Evolutionary conservation across 2,888 invertebrate genomes (phyloP).

Genomic region (Drosophila prostipennis): DNA sequence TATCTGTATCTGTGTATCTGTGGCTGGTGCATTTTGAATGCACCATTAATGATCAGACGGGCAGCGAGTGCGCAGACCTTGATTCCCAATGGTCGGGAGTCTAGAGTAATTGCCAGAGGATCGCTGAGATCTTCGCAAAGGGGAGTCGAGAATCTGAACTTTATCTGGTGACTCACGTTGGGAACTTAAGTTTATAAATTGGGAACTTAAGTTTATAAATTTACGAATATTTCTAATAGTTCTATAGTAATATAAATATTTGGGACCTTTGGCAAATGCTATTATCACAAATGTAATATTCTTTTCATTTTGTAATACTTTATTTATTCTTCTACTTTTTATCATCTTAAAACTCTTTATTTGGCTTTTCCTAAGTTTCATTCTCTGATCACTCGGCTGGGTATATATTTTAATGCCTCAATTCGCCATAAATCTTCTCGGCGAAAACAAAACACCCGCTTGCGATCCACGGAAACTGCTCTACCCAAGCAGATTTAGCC

Average conservation of each 20-base stretch:
- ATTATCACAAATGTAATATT: no score
- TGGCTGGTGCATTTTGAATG: conserved; percentile 41
- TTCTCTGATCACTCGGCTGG: not conserved
- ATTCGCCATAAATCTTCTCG: conserved; percentile 30
- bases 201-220: no score
- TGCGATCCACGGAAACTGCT: conserved; percentile 38
- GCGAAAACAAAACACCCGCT: conserved; percentile 4
- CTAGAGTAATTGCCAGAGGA: conserved; percentile 1
- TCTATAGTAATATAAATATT: no score
- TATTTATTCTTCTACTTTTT: no score
- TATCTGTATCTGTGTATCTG: conserved; percentile 30
- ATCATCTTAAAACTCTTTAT: no score
- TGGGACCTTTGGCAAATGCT: no score
- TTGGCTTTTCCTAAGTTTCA: not conserved
- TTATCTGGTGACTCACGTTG: not conserved
- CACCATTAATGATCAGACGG: conserved; percentile 66
- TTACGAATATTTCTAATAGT: no score
- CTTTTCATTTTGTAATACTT: no score
- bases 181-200: not conserved
- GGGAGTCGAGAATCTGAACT: not conserved
- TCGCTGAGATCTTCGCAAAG: not conserved
- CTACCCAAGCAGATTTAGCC: conserved; percentile 26
- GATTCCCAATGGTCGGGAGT: conserved; percentile 38
- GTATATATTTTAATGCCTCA: conserved; percentile 12
- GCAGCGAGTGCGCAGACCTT: conserved; percentile 54